Evolutionary conservation across 2,888 invertebrate genomes (phyloP).

Genomic region (Eulithis testata): DNA sequence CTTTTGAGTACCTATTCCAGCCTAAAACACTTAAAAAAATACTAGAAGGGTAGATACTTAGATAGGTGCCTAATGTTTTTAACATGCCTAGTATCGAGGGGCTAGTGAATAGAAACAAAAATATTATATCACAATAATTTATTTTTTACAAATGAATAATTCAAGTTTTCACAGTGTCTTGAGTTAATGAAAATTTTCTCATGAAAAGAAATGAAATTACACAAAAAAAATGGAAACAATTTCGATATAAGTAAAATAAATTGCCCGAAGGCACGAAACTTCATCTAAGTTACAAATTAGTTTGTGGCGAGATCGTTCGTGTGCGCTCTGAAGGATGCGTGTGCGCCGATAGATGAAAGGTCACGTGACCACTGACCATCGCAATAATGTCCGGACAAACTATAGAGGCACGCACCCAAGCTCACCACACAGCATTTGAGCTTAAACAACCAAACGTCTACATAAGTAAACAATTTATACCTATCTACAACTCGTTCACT

Average conservation of each 20-base stretch:
- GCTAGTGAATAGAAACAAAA: conserved; percentile 36
- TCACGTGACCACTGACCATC: conserved; percentile 10
- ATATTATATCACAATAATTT: conserved; percentile 84
- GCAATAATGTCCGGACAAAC: conserved; percentile 15
- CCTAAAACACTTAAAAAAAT: too few relatives aligned
- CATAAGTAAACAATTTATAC: conserved; percentile 61
- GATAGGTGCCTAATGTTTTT: too few relatives aligned
- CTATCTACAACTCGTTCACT: conserved; percentile 77
- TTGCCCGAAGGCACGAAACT: conserved; percentile 42
- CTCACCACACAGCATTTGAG: conserved; percentile 57
- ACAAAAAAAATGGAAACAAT: conserved; percentile 37
- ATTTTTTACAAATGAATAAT: conserved; percentile 82
- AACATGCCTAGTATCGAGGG: background rate
- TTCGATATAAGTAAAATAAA: conserved; percentile 40
- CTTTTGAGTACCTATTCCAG: too few relatives aligned
- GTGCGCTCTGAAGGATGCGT: conserved; percentile 24
- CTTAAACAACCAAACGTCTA: conserved; percentile 56
- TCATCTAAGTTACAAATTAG: conserved; percentile 47
- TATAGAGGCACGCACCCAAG: conserved; percentile 27
- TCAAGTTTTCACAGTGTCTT: conserved; percentile 76
- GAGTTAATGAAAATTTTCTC: conserved; percentile 54
- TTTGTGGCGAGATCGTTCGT: conserved; percentile 30
- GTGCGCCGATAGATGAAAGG: conserved; percentile 22
- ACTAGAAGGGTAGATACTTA: too few relatives aligned
- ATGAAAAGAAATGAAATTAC: conserved; percentile 38